A percentile compares a stretch with the other conserved stretches of the same genome.
phyloP scores from a whole-genome alignment of 2,888 invertebrate species.

The Tenthredo mesomela region DNA sequence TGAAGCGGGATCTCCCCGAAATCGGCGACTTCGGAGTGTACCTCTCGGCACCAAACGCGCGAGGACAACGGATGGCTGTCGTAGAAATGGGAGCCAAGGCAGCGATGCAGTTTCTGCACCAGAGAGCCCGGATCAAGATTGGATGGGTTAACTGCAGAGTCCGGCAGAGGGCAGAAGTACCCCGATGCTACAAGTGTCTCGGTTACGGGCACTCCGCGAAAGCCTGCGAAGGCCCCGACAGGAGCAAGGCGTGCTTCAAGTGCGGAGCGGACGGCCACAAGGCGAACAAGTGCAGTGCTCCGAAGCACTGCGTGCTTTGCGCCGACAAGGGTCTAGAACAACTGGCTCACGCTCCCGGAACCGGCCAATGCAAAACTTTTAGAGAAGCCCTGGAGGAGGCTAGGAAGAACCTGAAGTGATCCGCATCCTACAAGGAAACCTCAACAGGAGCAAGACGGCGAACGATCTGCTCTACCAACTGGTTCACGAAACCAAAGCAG shows the following conservation, averaged over 20 bases:
- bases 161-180: constrained; percentile 41
- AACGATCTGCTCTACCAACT: no score
- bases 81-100: not conserved
- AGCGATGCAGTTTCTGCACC: not conserved
- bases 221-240: constrained; percentile 56
- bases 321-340: not conserved
- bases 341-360: constrained; percentile 54
- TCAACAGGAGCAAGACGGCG: no score
- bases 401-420: not conserved
- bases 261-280: constrained; percentile 60
- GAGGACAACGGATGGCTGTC: not conserved
- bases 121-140: constrained; percentile 45
- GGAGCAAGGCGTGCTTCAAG: constrained; percentile 57
- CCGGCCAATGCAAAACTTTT: constrained; percentile 51
- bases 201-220: constrained; percentile 50
- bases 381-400: constrained; percentile 51
- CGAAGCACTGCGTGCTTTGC: constrained; percentile 58
- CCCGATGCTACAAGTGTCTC: constrained; percentile 48
- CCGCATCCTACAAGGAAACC: no score
- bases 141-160: constrained; percentile 58
- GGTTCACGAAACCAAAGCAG: no score
- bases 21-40: not conserved
- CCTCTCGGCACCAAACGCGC: not conserved
- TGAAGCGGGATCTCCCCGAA: not conserved
- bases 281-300: constrained; percentile 51